These are phyloP conservation scores for Rosalia funebris DNA, from an alignment of 2,888 invertebrate species.

Conservation along the genomic window DNA sequence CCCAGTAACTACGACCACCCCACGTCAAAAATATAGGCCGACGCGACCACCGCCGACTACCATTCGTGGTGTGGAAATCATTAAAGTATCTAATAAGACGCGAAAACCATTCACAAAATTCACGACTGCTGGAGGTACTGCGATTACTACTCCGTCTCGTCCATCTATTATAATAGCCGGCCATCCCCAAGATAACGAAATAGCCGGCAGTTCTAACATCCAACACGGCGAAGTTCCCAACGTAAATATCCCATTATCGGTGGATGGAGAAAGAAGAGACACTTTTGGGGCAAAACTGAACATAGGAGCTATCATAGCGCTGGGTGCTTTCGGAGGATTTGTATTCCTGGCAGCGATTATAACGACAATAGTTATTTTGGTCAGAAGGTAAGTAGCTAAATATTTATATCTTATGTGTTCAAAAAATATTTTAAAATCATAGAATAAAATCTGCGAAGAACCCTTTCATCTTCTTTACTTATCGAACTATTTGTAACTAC, in stretches of 20 bases:
- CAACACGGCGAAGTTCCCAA: slow-evolving; percentile 74
- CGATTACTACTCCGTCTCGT: slow-evolving; percentile 49
- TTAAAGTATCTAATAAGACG: slow-evolving; percentile 53
- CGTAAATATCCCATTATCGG: slow-evolving; percentile 74
- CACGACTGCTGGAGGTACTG: slow-evolving; percentile 41
- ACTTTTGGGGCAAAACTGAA: slow-evolving; percentile 78
- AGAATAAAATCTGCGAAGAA: too few species aligned
- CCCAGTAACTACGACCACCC: slow-evolving; percentile 47
- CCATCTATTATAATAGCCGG: slow-evolving; percentile 62
- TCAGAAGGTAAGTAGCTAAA: slow-evolving; percentile 78
- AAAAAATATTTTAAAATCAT: too few species aligned
- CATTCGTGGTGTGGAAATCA: slow-evolving; percentile 60
- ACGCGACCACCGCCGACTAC: slow-evolving; percentile 62
- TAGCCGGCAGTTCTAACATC: slow-evolving; percentile 65
- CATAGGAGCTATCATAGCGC: slow-evolving; percentile 86
- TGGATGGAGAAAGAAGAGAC: slow-evolving; percentile 70
- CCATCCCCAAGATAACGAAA: slow-evolving; percentile 86
- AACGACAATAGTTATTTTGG: slow-evolving; percentile 87
- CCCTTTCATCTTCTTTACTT: too few species aligned
- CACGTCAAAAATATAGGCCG: slow-evolving; percentile 56
- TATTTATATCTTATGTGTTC: too few species aligned
- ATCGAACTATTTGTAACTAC: too few species aligned
- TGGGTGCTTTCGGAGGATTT: slow-evolving; percentile 91
- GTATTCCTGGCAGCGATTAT: slow-evolving; percentile 90
- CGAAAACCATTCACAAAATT: slow-evolving; percentile 50